phyloP scores from a whole-genome alignment of 2,888 invertebrate species.

The Apamea monoglypha region DNA sequence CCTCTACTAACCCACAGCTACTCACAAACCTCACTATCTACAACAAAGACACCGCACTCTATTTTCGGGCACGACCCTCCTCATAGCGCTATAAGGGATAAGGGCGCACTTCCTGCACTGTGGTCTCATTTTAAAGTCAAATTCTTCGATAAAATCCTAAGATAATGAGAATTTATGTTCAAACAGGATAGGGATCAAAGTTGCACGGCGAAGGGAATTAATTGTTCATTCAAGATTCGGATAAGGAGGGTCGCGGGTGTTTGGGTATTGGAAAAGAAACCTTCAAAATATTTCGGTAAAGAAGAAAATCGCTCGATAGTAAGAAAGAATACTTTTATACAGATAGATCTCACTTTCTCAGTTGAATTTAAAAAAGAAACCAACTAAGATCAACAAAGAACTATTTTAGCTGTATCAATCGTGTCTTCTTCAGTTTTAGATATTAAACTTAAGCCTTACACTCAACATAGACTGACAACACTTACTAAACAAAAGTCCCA shows the following conservation, averaged over 20 bases:
- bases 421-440: neutral
- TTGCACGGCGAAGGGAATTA: slow-evolving; percentile 48
- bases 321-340: neutral
- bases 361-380: neutral
- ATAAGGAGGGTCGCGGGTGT: slow-evolving; percentile 36
- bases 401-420: neutral
- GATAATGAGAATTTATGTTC: slow-evolving; percentile 75
- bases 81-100: slow-evolving; percentile 22
- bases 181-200: slow-evolving; percentile 62
- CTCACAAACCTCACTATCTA: slow-evolving; percentile 28
- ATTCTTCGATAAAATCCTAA: slow-evolving; percentile 70
- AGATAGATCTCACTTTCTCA: neutral
- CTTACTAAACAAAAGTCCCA: neutral
- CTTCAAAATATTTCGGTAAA: slow-evolving; percentile 7
- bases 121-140: slow-evolving; percentile 74
- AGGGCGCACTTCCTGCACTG: slow-evolving; percentile 49
- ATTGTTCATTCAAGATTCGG: slow-evolving; percentile 57
- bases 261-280: slow-evolving; percentile 21
- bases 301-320: neutral
- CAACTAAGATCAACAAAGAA: neutral
- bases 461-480: neutral
- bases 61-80: slow-evolving; percentile 24
- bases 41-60: slow-evolving; percentile 22
- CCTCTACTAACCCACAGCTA: neutral
- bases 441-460: neutral